These are phyloP conservation scores for Ditylenchus dipsaci DNA, from an alignment of 1,140 invertebrate genomes.

Conservation along the genomic window DNA sequence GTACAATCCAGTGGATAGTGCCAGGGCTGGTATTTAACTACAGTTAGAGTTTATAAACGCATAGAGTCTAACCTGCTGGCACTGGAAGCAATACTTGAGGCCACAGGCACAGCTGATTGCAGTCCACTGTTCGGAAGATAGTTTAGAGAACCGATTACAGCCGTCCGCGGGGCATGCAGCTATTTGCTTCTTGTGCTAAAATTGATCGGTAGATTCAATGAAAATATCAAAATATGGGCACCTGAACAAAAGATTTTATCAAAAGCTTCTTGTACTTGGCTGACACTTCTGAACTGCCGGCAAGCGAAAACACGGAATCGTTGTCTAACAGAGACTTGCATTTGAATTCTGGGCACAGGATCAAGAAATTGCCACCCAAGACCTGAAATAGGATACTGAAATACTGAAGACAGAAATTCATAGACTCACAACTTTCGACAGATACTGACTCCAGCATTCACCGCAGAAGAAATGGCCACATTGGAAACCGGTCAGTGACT, in stretches of 20 bases:
- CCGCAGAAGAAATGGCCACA: constrained; percentile 1
- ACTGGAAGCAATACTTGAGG: too few relatives aligned
- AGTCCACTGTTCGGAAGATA: too few relatives aligned
- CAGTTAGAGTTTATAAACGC: too few relatives aligned
- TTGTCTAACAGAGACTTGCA: constrained; percentile 41
- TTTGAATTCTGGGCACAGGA: constrained; percentile 40
- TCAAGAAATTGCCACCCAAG: constrained; percentile 20
- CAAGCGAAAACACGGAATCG: constrained; percentile 22
- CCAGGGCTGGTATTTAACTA: constrained; percentile 84
- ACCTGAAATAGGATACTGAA: constrained; percentile 21
- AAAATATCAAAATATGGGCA: constrained; percentile 58
- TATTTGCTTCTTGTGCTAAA: constrained; percentile 84
- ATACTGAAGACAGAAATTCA: not conserved
- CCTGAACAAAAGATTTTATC: constrained; percentile 96
- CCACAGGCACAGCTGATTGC: too few relatives aligned
- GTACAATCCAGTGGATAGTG: constrained; percentile 95
- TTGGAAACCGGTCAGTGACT: not conserved
- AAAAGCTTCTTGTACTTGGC: constrained; percentile 84
- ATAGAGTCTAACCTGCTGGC: too few relatives aligned
- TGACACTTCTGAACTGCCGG: not conserved
- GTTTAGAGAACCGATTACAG: constrained; percentile 63
- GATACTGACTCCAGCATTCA: constrained; percentile 4
- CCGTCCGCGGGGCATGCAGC: constrained; percentile 96
- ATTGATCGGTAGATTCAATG: constrained; percentile 10
- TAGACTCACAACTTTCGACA: not conserved